Conservation (phyloP, 2,113 vertebrate genomes). For the Gnathonemus echidnorhynchus region DNA sequence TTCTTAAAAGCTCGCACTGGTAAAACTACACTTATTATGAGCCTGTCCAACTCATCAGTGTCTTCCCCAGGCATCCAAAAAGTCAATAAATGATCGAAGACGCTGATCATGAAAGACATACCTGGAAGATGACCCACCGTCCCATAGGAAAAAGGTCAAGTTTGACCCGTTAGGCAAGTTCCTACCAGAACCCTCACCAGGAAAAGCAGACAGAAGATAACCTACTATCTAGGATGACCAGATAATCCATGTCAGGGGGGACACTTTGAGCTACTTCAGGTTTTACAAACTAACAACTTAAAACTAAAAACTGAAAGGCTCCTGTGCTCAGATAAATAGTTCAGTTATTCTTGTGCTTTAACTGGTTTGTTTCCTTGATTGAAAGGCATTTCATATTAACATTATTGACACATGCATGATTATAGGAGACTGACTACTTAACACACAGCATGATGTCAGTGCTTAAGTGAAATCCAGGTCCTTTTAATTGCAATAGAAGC, state of each 20-base stretch:
- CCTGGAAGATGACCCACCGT: neutral
- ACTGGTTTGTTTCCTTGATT: neutral
- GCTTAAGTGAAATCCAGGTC: neutral
- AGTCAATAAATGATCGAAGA: neutral
- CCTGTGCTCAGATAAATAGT: neutral
- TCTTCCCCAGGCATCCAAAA: neutral
- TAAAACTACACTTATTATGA: neutral
- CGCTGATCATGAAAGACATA: neutral
- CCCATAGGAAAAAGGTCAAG: neutral
- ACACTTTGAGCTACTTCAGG: neutral
- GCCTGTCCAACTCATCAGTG: neutral
- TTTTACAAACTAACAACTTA: neutral
- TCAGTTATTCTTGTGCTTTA: neutral
- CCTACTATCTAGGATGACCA: neutral
- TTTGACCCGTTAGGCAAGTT: neutral
- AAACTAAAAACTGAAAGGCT: neutral
- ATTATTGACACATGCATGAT: neutral
- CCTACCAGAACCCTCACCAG: neutral
- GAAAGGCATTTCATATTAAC: neutral
- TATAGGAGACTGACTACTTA: neutral
- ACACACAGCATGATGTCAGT: neutral
- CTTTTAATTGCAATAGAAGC: neutral
- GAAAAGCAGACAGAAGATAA: neutral
- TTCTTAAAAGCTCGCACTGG: neutral
- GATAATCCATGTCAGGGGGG: neutral